Percentiles rank a stretch among this genome's conserved stretches.
These are phyloP conservation scores for Nannospalax galili DNA, from an alignment of 2,113 vertebrate genomes.

Conservation along the genomic window DNA sequence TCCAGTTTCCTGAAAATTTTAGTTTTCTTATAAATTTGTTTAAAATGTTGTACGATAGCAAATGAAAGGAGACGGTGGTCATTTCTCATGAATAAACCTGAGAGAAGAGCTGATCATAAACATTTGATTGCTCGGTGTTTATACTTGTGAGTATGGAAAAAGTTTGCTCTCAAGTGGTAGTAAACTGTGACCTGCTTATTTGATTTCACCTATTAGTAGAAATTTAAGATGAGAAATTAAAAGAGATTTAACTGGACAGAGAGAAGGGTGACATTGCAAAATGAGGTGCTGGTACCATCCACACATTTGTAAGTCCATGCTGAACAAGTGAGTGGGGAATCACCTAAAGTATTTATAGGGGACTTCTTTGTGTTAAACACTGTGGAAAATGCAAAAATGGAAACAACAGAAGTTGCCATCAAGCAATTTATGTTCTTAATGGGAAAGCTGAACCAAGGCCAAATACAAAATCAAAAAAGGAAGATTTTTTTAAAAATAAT, in stretches of 20 bases:
- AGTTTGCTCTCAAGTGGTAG: neutral
- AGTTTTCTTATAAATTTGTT: conserved; percentile 30
- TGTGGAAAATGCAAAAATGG: neutral
- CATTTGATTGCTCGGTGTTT: conserved; percentile 16
- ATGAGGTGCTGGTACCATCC: neutral
- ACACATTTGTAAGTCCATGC: neutral
- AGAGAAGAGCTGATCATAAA: neutral
- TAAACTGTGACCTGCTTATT: neutral
- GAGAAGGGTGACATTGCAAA: neutral
- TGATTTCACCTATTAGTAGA: neutral
- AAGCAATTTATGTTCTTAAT: conserved; percentile 14
- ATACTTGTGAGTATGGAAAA: neutral
- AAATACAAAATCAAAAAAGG: conserved; percentile 29
- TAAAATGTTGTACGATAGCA: neutral
- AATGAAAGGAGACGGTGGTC: neutral
- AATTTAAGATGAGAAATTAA: neutral
- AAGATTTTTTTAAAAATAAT: neutral
- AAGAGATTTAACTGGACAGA: neutral
- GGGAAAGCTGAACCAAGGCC: neutral
- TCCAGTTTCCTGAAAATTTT: neutral
- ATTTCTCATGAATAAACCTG: neutral
- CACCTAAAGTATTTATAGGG: conserved; percentile 8
- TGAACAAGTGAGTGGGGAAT: neutral
- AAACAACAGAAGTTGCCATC: neutral
- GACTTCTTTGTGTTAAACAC: neutral